Evolutionary conservation across 2,888 invertebrate species (phyloP).

Genomic region (Ceramica pisi): DNA sequence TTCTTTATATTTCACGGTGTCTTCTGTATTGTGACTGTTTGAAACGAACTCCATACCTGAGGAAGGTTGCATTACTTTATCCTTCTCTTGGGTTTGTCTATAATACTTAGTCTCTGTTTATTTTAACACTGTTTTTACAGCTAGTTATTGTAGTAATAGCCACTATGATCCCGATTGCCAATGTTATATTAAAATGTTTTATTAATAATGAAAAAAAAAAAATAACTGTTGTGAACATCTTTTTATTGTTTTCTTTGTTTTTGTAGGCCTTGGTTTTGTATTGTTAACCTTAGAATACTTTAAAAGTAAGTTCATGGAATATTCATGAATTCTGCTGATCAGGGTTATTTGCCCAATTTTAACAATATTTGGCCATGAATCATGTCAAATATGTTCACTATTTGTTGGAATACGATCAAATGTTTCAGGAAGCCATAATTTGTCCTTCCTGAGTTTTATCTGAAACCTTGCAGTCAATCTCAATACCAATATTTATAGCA

Average conservation of each 20-base stretch:
- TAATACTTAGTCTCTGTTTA: background rate
- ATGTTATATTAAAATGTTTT: background rate
- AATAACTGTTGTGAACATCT: slow-evolving; percentile 1
- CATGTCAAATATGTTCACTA: background rate
- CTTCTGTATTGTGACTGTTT: background rate
- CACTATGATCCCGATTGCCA: background rate
- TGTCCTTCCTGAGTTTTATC: background rate
- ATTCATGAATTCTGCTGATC: slow-evolving; percentile 28
- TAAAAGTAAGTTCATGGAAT: background rate
- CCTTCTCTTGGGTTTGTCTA: background rate
- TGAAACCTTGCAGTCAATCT: background rate
- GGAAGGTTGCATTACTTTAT: background rate
- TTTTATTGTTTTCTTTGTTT: slow-evolving; percentile 23
- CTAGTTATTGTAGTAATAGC: background rate
- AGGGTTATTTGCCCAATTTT: slow-evolving; percentile 14
- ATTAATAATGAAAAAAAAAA: slow-evolving; percentile 8
- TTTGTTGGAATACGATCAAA: background rate
- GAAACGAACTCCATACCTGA: background rate
- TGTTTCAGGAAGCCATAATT: no score
- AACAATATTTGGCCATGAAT: background rate
- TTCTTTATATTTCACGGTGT: background rate
- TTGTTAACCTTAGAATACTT: slow-evolving; percentile 16
- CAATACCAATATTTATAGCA: background rate
- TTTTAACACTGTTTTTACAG: background rate
- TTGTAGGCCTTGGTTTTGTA: slow-evolving; percentile 19